phyloP scores from a whole-genome alignment of 2,888 invertebrate species.

The Dugesia japonica region DNA sequence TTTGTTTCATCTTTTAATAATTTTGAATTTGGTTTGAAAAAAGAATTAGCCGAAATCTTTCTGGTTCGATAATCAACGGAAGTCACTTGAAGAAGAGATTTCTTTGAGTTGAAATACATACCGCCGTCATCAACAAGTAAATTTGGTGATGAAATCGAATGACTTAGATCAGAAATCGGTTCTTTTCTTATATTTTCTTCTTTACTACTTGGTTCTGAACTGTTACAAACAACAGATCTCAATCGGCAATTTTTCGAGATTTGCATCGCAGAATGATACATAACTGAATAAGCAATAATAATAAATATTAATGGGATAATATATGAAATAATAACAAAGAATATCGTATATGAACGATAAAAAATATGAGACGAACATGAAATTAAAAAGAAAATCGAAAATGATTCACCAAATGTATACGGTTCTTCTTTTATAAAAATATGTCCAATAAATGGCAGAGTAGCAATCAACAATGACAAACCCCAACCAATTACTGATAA shows the following conservation, averaged over 20 bases:
- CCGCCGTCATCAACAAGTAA: background rate
- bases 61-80: background rate
- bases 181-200: background rate
- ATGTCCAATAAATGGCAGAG: background rate
- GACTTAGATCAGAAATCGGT: background rate
- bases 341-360: background rate
- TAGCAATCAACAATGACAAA: background rate
- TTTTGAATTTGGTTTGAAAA: conserved; percentile 8
- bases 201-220: background rate
- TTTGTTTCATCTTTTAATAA: background rate
- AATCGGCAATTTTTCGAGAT: background rate
- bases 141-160: background rate
- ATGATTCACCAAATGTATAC: background rate
- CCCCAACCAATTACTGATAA: background rate
- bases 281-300: background rate
- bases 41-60: background rate
- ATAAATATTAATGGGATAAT: background rate
- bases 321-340: background rate
- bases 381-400: conserved; percentile 11
- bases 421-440: conserved; percentile 1
- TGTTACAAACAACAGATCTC: background rate
- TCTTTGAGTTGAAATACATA: background rate
- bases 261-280: background rate
- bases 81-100: background rate
- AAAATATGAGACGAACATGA: background rate